Evolutionary conservation across 2,113 vertebrate genomes (phyloP).

Genomic region (Sinosuthora webbiana): DNA sequence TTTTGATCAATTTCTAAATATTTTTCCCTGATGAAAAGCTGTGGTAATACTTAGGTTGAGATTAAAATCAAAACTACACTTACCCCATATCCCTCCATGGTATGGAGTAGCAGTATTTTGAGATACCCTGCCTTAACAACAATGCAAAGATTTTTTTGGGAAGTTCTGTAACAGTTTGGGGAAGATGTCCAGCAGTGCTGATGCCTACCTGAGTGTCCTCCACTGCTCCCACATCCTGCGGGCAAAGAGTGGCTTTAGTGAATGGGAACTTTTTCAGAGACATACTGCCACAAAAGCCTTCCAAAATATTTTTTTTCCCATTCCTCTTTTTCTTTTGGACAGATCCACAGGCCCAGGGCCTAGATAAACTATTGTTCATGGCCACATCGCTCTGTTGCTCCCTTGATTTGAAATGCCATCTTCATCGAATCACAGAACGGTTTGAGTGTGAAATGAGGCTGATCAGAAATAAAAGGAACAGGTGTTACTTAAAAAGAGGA

Average conservation of each 20-base stretch:
- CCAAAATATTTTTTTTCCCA: neutral
- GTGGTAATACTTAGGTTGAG: neutral
- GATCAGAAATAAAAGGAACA: neutral
- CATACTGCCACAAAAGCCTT: neutral
- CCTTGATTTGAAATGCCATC: neutral
- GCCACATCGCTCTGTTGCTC: accelerated
- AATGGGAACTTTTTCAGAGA: neutral
- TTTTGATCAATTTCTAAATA: neutral
- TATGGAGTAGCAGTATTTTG: neutral
- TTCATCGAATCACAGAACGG: neutral
- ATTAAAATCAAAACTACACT: neutral
- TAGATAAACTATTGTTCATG: neutral
- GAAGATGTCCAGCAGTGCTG: neutral
- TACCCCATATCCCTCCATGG: neutral
- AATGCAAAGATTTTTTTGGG: accelerated
- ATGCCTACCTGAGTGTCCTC: neutral
- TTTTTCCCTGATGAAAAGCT: neutral
- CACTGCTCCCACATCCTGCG: neutral
- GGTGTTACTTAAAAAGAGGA: neutral
- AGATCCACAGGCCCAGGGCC: neutral
- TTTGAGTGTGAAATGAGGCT: neutral
- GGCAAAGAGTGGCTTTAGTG: neutral
- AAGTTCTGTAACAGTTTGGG: neutral
- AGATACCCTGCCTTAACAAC: neutral
- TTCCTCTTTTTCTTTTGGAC: neutral